phyloP scores from a whole-genome alignment of 2,888 invertebrate genomes.

The Erebia epiphron region DNA sequence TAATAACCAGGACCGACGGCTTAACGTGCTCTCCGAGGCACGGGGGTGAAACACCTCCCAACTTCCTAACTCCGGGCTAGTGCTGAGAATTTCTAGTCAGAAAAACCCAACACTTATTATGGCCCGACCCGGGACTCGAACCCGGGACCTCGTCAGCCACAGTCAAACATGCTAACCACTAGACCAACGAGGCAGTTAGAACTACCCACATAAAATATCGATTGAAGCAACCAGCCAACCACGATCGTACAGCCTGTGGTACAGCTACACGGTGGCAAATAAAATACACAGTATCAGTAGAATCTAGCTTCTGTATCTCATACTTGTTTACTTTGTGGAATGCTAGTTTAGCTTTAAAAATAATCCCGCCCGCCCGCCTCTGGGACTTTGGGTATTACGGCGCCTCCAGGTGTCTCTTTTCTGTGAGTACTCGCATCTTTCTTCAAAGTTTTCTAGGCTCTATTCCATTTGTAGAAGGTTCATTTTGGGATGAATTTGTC shows the following conservation, averaged over 20 bases:
- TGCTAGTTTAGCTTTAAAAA: constrained; percentile 61
- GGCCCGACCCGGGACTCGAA: too few relatives aligned
- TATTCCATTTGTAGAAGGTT: constrained; percentile 40
- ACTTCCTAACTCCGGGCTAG: too few relatives aligned
- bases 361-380: constrained; percentile 56
- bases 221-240: background rate
- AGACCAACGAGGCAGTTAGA: too few relatives aligned
- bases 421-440: constrained; percentile 44
- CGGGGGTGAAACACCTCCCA: too few relatives aligned
- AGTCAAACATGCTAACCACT: too few relatives aligned
- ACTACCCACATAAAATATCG: constrained; percentile 5
- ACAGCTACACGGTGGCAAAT: background rate
- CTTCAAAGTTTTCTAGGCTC: constrained; percentile 31
- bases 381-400: constrained; percentile 51
- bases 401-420: constrained; percentile 61
- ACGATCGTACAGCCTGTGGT: too few relatives aligned
- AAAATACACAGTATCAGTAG: constrained; percentile 12
- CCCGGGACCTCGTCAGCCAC: too few relatives aligned
- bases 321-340: constrained; percentile 53
- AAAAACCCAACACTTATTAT: too few relatives aligned
- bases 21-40: too few relatives aligned
- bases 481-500: constrained; percentile 40
- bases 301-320: constrained; percentile 10
- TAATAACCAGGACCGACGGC: too few relatives aligned
- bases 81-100: too few relatives aligned